A percentile compares a stretch with the other conserved stretches of the same genome.
phyloP scores from a whole-genome alignment of 2,113 vertebrate genomes.

The Microcebus murinus region DNA sequence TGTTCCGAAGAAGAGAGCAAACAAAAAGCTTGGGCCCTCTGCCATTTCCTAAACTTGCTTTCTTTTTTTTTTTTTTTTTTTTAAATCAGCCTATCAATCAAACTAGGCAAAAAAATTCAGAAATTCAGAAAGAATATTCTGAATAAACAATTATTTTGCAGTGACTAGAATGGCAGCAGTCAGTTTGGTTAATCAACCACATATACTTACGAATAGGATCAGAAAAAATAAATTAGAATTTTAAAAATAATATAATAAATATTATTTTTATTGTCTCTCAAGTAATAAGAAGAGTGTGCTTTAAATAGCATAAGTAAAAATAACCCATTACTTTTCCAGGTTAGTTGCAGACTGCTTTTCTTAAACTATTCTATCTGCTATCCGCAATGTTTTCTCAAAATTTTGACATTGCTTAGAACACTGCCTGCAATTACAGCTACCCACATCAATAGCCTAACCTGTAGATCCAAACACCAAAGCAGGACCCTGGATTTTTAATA shows the following conservation, averaged over 20 bases:
- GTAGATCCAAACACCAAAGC: neutral
- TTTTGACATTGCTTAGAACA: neutral
- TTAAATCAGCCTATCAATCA: neutral
- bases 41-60: neutral
- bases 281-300: neutral
- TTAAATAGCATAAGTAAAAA: neutral
- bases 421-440: neutral
- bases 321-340: neutral
- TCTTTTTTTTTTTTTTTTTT: neutral
- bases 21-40: neutral
- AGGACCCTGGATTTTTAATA: neutral
- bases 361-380: neutral
- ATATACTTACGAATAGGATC: neutral
- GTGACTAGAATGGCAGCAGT: neutral
- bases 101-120: neutral
- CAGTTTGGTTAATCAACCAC: neutral
- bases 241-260: neutral
- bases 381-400: neutral
- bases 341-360: neutral
- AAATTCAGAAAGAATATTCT: neutral
- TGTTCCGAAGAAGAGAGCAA: neutral
- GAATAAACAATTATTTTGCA: neutral
- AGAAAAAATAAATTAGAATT: neutral
- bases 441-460: neutral
- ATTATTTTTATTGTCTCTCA: neutral